Percentiles rank a stretch among this genome's conserved stretches.
Conservation (phyloP, 2,113 vertebrate genomes). For the Galemys pyrenaicus region DNA sequence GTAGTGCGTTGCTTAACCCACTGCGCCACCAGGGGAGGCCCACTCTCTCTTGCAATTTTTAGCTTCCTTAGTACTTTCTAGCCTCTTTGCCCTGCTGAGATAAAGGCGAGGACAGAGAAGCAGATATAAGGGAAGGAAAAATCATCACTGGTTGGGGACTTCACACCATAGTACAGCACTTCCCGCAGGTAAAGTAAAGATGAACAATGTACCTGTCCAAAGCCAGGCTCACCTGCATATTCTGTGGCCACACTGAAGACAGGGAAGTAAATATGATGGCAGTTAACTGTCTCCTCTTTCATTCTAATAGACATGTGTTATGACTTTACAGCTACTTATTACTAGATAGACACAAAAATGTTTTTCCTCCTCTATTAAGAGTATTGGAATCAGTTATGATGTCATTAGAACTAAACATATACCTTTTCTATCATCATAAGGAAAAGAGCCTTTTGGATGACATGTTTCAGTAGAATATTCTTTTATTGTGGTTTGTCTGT, state of each 20-base stretch:
- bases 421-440: slow-evolving; percentile 15
- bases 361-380: background rate
- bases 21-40: too few relatives aligned
- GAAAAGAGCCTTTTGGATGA: slow-evolving; percentile 33
- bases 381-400: background rate
- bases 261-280: background rate
- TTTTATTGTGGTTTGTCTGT: slow-evolving; percentile 34
- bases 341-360: background rate
- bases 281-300: background rate
- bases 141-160: background rate
- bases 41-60: background rate
- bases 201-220: too few relatives aligned
- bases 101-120: background rate
- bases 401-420: background rate
- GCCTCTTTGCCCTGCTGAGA: background rate
- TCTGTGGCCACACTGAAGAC: background rate
- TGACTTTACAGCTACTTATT: background rate
- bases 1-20: too few relatives aligned
- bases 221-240: too few relatives aligned
- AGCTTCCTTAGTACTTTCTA: background rate
- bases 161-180: background rate
- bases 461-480: slow-evolving; percentile 32
- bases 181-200: background rate
- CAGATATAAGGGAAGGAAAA: background rate
- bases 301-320: background rate